These are phyloP conservation scores for Spisula solida DNA, from an alignment of 2,888 invertebrate genomes.

Conservation along the genomic window DNA sequence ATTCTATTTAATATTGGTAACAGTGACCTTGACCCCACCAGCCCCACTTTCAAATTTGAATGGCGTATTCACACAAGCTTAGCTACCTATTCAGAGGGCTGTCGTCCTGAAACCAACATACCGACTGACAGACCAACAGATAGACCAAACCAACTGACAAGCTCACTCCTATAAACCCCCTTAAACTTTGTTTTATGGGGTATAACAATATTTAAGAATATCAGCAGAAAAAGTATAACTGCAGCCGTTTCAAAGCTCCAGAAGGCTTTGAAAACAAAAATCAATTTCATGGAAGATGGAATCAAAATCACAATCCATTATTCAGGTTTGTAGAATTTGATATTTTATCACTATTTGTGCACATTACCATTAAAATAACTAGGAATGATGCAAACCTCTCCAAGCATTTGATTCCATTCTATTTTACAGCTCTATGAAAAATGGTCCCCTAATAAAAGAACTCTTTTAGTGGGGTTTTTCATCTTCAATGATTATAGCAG, in stretches of 20 bases:
- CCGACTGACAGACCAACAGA: too few relatives aligned
- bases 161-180: not conserved
- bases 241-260: not conserved
- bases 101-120: too few relatives aligned
- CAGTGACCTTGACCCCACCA: too few relatives aligned
- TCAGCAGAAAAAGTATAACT: not conserved
- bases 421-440: conserved; percentile 18
- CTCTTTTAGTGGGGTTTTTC: not conserved
- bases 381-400: not conserved
- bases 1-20: too few relatives aligned
- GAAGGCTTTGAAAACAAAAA: not conserved
- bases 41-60: too few relatives aligned
- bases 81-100: too few relatives aligned
- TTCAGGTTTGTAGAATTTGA: not conserved
- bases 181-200: not conserved
- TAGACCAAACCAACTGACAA: too few relatives aligned
- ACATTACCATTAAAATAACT: not conserved
- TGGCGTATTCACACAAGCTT: too few relatives aligned
- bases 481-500: conserved; percentile 12
- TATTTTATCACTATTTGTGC: not conserved
- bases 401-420: not conserved
- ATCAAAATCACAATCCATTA: not conserved
- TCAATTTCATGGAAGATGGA: not conserved
- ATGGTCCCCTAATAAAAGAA: not conserved
- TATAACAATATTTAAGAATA: not conserved